phyloP scores from a whole-genome alignment of 2,113 vertebrate genomes.

The Tragulus kanchil region DNA sequence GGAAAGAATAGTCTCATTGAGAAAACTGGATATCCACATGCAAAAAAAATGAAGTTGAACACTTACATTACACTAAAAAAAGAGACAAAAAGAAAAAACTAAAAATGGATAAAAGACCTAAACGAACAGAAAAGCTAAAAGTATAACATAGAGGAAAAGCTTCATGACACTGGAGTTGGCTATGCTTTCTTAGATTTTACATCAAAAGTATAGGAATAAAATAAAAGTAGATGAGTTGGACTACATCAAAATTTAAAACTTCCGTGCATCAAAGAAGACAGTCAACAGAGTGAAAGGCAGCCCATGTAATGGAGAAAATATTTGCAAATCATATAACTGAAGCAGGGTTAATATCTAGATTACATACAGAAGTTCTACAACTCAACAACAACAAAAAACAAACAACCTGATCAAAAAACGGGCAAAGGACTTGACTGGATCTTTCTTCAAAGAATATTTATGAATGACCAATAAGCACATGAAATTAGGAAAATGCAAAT shows the following conservation, averaged over 20 bases:
- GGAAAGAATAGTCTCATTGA: neutral
- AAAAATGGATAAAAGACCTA: neutral
- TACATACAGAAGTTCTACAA: neutral
- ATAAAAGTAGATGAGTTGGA: neutral
- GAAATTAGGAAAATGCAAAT: neutral
- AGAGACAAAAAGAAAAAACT: neutral
- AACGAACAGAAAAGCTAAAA: neutral
- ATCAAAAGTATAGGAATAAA: neutral
- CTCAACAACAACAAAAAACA: neutral
- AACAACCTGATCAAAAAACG: neutral
- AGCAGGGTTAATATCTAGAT: neutral
- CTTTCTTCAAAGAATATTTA: neutral
- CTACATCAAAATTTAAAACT: neutral
- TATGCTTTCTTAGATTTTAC: neutral
- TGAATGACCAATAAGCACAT: neutral
- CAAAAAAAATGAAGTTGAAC: slow-evolving; percentile 18
- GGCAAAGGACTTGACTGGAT: neutral
- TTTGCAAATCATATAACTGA: neutral
- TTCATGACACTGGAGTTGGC: neutral
- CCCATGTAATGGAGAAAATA: neutral
- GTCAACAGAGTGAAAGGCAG: neutral
- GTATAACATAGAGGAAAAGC: neutral
- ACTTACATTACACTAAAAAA: neutral
- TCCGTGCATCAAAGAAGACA: neutral
- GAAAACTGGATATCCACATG: neutral